Conservation (phyloP, 2,888 invertebrate species). For the Campoplex nolae region DNA sequence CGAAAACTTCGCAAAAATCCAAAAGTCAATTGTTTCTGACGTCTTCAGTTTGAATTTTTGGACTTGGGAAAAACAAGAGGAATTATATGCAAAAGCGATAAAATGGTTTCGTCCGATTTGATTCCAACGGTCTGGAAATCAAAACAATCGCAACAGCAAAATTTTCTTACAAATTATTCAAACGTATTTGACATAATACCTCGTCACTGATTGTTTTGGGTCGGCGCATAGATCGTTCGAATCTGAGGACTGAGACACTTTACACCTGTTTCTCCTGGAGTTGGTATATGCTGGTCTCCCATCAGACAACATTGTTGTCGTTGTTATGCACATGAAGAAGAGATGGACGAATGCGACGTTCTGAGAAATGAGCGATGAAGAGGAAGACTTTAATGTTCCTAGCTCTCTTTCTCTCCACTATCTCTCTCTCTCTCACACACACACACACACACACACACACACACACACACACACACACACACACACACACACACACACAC, state of each 20-base stretch:
- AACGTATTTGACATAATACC: neutral
- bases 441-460: neutral
- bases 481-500: neutral
- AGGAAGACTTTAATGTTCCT: neutral
- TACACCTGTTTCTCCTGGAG: neutral
- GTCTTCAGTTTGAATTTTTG: neutral
- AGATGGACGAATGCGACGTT: slow-evolving; percentile 15
- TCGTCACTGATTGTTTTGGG: neutral
- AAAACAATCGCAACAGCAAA: no score
- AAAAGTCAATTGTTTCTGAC: neutral
- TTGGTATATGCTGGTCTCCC: neutral
- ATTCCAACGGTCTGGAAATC: no score
- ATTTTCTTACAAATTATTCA: neutral
- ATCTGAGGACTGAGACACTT: neutral
- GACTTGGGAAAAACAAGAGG: neutral
- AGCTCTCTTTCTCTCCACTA: neutral
- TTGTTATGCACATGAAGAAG: slow-evolving; percentile 19
- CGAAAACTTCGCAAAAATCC: neutral
- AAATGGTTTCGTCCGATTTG: no score
- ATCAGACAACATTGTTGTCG: slow-evolving; percentile 15
- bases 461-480: neutral
- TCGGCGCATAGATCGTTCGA: neutral
- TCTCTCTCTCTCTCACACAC: neutral
- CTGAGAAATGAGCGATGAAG: slow-evolving; percentile 45
- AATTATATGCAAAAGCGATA: neutral